Conservation (phyloP, 2,797 vertebrate species). For the Peromyscus attwateri region DNA sequence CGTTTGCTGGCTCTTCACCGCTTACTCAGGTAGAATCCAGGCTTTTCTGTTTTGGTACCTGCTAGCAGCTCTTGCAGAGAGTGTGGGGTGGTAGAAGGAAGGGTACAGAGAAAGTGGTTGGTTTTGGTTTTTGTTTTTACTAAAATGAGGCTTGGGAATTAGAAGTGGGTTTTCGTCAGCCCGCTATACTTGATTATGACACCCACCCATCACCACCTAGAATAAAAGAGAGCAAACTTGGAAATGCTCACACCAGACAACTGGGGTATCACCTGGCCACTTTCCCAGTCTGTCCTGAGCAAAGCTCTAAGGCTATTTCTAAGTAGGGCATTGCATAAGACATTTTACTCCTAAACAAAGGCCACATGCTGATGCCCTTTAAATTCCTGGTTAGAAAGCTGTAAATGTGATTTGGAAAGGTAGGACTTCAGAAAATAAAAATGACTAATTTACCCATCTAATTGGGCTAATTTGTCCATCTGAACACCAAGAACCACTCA, state of each 20-base stretch:
- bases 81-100: not conserved
- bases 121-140: not conserved
- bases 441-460: slow-evolving; percentile 69
- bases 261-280: accelerated
- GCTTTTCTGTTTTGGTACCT: not conserved
- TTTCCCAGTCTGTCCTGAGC: not conserved
- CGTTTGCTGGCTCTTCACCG: not conserved
- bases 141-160: not conserved
- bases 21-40: not conserved
- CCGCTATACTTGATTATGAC: not conserved
- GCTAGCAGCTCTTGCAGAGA: not conserved
- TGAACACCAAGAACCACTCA: slow-evolving; percentile 44
- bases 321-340: slow-evolving; percentile 3
- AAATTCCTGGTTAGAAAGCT: slow-evolving; percentile 70
- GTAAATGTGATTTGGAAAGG: slow-evolving; percentile 55
- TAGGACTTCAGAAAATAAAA: slow-evolving; percentile 61
- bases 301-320: not conserved
- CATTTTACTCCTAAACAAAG: slow-evolving; percentile 63
- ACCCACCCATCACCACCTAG: not conserved
- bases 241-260: accelerated
- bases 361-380: slow-evolving; percentile 67
- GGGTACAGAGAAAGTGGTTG: not conserved
- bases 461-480: slow-evolving; percentile 69
- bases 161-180: not conserved
- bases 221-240: not conserved